These are phyloP conservation scores for Buphagus erythrorhynchus DNA, from an alignment of 2,797 vertebrate species.

Conservation along the genomic window DNA sequence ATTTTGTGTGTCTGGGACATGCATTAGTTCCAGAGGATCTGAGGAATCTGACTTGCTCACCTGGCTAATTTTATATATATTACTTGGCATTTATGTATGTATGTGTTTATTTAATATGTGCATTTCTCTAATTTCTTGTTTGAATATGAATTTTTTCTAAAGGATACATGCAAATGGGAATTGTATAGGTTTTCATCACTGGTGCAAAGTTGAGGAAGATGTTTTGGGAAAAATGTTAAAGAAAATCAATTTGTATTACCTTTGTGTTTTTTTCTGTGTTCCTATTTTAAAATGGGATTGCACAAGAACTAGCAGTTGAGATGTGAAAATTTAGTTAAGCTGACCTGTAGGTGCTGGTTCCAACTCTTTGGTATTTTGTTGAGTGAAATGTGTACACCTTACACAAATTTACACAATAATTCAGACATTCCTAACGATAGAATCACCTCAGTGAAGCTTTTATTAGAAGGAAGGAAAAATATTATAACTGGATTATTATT, in stretches of 20 bases:
- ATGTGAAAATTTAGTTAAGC: not conserved
- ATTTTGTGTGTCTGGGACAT: not conserved
- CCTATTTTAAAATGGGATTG: not conserved
- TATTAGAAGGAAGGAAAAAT: not conserved
- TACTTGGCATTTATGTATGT: not conserved
- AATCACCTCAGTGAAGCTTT: not conserved
- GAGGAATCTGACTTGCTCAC: not conserved
- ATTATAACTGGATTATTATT: not conserved
- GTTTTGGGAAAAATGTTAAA: not conserved
- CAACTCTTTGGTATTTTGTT: not conserved
- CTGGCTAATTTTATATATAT: not conserved
- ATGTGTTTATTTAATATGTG: not conserved
- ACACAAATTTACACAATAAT: not conserved
- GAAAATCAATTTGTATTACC: not conserved
- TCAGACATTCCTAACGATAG: not conserved
- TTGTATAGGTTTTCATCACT: not conserved
- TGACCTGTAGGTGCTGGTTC: not conserved
- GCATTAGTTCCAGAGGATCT: not conserved
- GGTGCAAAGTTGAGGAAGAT: not conserved
- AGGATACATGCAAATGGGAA: not conserved
- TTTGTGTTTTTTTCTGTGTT: not conserved
- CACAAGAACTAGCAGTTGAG: not conserved
- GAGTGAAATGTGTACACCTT: not conserved
- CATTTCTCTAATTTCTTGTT: not conserved
- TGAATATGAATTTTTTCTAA: not conserved